Conservation (phyloP, 2,113 vertebrate genomes). For the Anolis carolinensis region DNA sequence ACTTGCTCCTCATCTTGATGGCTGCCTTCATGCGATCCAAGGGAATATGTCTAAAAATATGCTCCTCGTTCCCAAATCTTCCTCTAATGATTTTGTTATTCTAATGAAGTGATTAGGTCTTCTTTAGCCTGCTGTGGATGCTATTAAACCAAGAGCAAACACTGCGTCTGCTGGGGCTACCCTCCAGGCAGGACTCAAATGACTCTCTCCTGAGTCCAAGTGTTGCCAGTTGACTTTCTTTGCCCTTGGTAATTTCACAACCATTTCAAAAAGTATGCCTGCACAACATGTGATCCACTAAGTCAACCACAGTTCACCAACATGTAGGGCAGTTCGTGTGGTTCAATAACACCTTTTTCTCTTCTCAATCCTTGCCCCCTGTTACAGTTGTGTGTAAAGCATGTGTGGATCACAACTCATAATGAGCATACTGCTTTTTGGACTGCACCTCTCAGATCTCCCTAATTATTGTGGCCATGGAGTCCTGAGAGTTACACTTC, state of each 20-base stretch:
- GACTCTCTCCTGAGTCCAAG: slow-evolving; percentile 66
- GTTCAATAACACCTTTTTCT: background rate
- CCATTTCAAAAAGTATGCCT: slow-evolving; percentile 17
- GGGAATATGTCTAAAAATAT: slow-evolving; percentile 47
- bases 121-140: slow-evolving; percentile 65
- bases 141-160: slow-evolving; percentile 69
- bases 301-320: background rate
- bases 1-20: slow-evolving; percentile 21
- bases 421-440: background rate
- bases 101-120: slow-evolving; percentile 71
- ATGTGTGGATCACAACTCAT: background rate
- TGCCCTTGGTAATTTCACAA: slow-evolving; percentile 69
- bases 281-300: background rate
- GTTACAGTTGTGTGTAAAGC: background rate
- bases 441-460: background rate
- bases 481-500: no score
- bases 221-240: slow-evolving; percentile 71
- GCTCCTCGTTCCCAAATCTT: slow-evolving; percentile 35
- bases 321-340: background rate
- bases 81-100: slow-evolving; percentile 60
- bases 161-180: slow-evolving; percentile 70
- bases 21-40: slow-evolving; percentile 38
- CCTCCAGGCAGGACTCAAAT: slow-evolving; percentile 71
- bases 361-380: background rate
- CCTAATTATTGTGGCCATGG: no score